Base-by-base conservation (phyloP, 2,113 vertebrate genomes). In the Herpailurus yagouaroundi region DNA sequence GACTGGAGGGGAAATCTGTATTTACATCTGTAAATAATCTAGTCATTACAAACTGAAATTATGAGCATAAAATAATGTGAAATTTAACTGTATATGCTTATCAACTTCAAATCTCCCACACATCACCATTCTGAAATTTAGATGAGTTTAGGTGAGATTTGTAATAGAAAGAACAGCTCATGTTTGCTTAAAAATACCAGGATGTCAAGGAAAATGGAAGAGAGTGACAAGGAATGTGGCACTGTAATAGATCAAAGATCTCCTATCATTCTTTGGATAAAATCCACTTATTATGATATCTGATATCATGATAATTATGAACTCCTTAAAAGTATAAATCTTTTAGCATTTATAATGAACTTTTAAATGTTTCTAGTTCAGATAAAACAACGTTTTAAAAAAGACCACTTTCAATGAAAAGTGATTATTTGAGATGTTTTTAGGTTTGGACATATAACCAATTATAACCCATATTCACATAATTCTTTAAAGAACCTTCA, bases 11-110 rank as follows among this genome's bases (percentile, higher is more conserved):
- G 52, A 86, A 95, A 71, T 76, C 55, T 55, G 15, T 55, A 55
- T 55, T 55, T 55, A 38, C 1, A 92, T 50, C n/a, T 82, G 23
- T 80, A 96, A 98, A 80, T 19, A 88, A 93, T 33, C 57, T 81
- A 87, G 55, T 92, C 80, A 92, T 83, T 91, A n/a, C n/a, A 96
- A 91, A 89, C 48, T 80, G 82, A 85, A 86, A 71, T 14, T 74
- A 1, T 93, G 64, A 85, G 12, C 15, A 48, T 48, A 73, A 95
- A 12, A 60, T 48, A 85, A 71, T 66, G 5, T 64, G 60, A 94
- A 93, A 66, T 48, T 91, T 93, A 86, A 64, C 73, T 80, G 80
- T 83, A 83, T 92, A 96, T 94, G 36, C 60, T 92, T 71, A 90
- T 88, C 38, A 91, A 68, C 8, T 36, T 93, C 89, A 89, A 50